Evolutionary conservation across 2,113 vertebrate species (phyloP).

Genomic region (Anguilla rostrata): DNA sequence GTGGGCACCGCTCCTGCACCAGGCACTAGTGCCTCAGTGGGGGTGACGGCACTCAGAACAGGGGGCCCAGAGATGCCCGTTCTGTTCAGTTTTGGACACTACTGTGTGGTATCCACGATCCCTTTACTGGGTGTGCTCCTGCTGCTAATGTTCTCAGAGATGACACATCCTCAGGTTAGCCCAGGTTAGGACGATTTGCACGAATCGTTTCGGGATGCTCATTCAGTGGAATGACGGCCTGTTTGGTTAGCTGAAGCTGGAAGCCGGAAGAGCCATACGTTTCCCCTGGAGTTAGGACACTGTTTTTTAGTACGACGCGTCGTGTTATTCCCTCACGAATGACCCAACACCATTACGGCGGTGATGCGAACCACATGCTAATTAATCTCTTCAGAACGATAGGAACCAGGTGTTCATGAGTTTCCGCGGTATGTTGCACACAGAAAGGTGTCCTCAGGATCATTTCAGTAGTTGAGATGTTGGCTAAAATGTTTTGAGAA

Average conservation of each 20-base stretch:
- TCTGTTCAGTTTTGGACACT: neutral
- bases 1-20: neutral
- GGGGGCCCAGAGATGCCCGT: neutral
- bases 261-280: neutral
- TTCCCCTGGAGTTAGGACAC: neutral
- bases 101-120: neutral
- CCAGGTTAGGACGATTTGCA: neutral
- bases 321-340: neutral
- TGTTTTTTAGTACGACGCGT: neutral
- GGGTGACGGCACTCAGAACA: neutral
- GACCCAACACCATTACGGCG: neutral
- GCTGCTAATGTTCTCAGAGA: neutral
- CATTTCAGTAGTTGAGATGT: neutral
- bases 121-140: neutral
- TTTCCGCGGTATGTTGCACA: neutral
- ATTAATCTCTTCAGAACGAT: neutral
- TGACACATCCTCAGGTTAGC: neutral
- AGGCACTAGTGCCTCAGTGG: neutral
- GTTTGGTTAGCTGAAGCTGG: neutral
- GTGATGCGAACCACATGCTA: neutral
- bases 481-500: neutral
- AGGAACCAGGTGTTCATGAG: conserved; percentile 6
- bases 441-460: neutral
- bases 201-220: neutral
- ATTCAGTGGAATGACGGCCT: conserved; percentile 1